phyloP scores from a whole-genome alignment of 1,140 invertebrate species.

The Streblospio benedicti region DNA sequence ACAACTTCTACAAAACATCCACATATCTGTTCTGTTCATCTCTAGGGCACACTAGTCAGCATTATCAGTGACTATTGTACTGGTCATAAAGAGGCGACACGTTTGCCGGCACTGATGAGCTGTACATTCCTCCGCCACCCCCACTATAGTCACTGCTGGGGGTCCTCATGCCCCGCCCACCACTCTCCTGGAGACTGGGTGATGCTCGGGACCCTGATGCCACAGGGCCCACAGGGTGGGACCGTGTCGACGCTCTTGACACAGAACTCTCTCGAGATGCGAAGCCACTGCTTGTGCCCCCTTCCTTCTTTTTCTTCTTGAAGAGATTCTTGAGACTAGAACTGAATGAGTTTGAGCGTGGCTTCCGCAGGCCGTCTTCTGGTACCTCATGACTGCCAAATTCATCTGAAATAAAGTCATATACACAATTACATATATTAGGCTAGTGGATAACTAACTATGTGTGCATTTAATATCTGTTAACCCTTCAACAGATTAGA shows the following conservation, averaged over 20 bases:
- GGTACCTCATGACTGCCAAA: neutral
- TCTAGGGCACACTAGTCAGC: no score
- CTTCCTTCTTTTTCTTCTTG: slow-evolving; percentile 7
- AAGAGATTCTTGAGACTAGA: slow-evolving; percentile 9
- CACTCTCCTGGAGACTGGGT: neutral
- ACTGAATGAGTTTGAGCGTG: slow-evolving; percentile 10
- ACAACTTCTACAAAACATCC: no score
- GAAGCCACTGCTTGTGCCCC: neutral
- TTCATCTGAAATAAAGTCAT: slow-evolving; percentile 2
- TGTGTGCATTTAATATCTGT: neutral
- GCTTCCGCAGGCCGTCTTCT: slow-evolving; percentile 7
- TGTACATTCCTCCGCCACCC: neutral
- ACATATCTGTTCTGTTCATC: no score
- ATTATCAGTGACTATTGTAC: no score
- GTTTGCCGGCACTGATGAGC: slow-evolving; percentile 6
- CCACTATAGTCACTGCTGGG: neutral
- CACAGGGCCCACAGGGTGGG: neutral
- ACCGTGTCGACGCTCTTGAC: neutral
- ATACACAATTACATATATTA: neutral
- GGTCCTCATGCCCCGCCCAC: neutral
- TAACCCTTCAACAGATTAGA: neutral
- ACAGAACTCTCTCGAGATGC: slow-evolving; percentile 11
- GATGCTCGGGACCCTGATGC: neutral
- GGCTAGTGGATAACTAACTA: neutral
- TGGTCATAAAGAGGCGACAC: slow-evolving; percentile 10